Evolutionary conservation across 2,888 invertebrate species (phyloP).

Genomic region (Eupelmus urozonus): DNA sequence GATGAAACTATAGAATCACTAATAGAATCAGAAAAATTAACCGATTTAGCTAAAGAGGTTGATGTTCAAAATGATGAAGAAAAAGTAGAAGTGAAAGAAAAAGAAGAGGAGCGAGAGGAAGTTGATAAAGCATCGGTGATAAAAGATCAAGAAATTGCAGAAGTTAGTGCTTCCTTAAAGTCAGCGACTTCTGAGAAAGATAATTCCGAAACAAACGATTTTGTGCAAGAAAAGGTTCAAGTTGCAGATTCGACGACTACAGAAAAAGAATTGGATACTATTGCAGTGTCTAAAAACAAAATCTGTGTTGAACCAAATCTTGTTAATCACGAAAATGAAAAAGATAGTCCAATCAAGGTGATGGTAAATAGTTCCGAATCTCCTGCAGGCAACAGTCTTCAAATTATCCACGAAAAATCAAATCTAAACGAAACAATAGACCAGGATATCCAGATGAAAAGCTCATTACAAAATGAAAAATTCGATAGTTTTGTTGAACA

Average conservation of each 20-base stretch:
- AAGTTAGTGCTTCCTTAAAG: background rate
- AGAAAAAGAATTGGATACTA: conserved; percentile 3
- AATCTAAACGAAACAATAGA: background rate
- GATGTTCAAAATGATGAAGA: conserved; percentile 5
- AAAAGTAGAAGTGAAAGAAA: conserved; percentile 1
- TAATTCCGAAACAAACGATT: background rate
- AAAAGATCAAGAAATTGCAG: conserved; percentile 1
- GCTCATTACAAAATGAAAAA: conserved; percentile 16
- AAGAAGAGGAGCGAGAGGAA: conserved; percentile 7
- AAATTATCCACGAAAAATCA: conserved; percentile 7
- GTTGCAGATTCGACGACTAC: background rate
- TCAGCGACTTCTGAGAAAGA: background rate
- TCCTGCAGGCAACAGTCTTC: background rate
- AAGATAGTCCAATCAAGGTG: background rate
- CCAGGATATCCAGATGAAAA: conserved; percentile 19
- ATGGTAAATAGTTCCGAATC: conserved; percentile 25
- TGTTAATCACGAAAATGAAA: conserved; percentile 31
- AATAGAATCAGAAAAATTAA: background rate
- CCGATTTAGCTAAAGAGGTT: background rate
- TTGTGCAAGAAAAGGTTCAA: conserved; percentile 6
- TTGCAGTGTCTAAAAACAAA: background rate
- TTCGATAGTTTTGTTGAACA: background rate
- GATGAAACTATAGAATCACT: conserved; percentile 13
- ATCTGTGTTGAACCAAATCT: background rate
- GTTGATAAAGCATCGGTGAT: background rate